Percentiles rank a stretch among this genome's conserved stretches.
Evolutionary conservation across 2,888 invertebrate species (phyloP).

Genomic region (Saturnia japonica): DNA sequence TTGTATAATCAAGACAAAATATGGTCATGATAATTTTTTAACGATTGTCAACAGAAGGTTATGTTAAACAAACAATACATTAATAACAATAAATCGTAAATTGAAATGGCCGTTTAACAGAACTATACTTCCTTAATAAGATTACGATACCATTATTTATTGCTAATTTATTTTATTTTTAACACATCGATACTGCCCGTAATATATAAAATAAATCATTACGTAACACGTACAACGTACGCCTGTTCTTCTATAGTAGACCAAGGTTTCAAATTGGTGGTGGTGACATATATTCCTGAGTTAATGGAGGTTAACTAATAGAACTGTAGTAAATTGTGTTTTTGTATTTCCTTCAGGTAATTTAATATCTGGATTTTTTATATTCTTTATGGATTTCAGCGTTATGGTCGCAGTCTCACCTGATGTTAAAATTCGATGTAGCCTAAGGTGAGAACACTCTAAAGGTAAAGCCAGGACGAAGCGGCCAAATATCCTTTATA

Average conservation of each 20-base stretch:
- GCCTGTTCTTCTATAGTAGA: background rate
- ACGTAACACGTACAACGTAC: background rate
- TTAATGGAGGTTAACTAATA: background rate
- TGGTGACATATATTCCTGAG: background rate
- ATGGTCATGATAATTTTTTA: constrained; percentile 9
- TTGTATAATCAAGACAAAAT: background rate
- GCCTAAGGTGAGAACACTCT: too few species aligned
- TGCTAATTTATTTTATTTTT: background rate
- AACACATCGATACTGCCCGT: background rate
- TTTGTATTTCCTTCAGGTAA: background rate
- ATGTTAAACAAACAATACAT: background rate
- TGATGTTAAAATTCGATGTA: too few species aligned
- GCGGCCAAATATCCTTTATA: too few species aligned
- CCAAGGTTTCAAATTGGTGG: background rate
- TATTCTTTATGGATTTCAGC: too few species aligned
- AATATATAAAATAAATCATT: background rate
- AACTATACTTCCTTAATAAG: constrained; percentile 3
- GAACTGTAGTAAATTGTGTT: background rate
- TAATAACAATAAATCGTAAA: constrained; percentile 9
- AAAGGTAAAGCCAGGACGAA: too few species aligned
- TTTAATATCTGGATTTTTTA: too few species aligned
- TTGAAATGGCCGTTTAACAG: constrained; percentile 5
- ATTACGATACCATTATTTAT: background rate
- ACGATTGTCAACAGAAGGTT: constrained; percentile 10
- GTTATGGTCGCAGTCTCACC: too few species aligned